These are phyloP conservation scores for Nothoprocta pentlandii DNA, from an alignment of 2,113 vertebrate species.

Conservation along the genomic window DNA sequence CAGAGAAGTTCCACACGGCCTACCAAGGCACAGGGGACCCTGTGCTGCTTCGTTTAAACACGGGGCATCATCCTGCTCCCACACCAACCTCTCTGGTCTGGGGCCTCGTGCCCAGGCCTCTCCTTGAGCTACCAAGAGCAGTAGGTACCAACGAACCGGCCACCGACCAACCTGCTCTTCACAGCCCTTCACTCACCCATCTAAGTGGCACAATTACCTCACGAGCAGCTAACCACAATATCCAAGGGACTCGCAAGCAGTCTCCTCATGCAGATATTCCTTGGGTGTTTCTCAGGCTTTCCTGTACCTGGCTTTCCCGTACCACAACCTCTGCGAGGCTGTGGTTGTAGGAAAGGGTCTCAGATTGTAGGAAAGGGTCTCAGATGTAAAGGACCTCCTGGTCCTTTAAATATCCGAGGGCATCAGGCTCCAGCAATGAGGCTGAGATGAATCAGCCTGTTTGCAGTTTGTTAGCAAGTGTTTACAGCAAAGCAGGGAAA, in stretches of 20 bases:
- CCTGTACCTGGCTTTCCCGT: neutral
- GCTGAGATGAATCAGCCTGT: neutral
- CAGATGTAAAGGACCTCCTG: neutral
- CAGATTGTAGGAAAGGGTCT: neutral
- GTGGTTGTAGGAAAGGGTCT: neutral
- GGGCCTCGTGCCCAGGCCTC: neutral
- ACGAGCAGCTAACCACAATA: neutral
- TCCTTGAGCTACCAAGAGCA: neutral
- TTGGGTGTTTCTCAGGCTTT: fast-evolving
- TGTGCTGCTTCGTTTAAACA: no score
- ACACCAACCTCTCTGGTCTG: neutral
- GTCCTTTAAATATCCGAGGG: neutral
- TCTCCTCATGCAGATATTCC: neutral
- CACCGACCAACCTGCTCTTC: neutral
- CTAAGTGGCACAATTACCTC: neutral
- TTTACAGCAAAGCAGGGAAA: neutral
- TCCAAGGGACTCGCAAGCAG: neutral
- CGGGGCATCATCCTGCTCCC: no score
- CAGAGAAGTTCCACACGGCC: no score
- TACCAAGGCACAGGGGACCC: no score
- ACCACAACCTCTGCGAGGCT: neutral
- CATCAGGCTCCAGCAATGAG: neutral
- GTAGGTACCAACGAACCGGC: no score
- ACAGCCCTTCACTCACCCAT: fast-evolving
- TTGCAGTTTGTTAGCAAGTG: neutral